A percentile compares a stretch with the other conserved stretches of the same genome.
These are phyloP conservation scores for Drosophila stalkeri DNA, from an alignment of 2,888 invertebrate genomes.

Conservation along the genomic window DNA sequence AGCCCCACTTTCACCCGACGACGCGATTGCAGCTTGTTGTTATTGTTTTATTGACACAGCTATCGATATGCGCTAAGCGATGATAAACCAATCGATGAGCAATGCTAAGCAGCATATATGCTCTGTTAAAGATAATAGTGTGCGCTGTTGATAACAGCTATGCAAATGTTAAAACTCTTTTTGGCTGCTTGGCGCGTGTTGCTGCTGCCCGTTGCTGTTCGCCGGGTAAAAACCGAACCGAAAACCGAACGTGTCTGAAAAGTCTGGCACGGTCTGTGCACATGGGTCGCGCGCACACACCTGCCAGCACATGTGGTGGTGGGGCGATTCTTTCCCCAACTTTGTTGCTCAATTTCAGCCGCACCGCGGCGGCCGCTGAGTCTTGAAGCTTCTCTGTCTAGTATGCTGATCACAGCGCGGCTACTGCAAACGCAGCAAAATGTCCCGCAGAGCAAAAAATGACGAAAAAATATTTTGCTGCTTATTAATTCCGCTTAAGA, in stretches of 20 bases:
- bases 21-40: slow-evolving; percentile 11
- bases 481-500: slow-evolving; percentile 11
- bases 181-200: slow-evolving; percentile 17
- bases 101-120: slow-evolving; percentile 5
- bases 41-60: slow-evolving; percentile 2
- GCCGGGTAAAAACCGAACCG: slow-evolving; percentile 77
- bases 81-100: slow-evolving; percentile 2
- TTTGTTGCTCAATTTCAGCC: slow-evolving; percentile 37
- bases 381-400: slow-evolving; percentile 15
- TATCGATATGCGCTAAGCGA: slow-evolving; percentile 17
- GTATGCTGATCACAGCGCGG: slow-evolving; percentile 47
- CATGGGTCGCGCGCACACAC: slow-evolving; percentile 61
- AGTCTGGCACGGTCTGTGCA: slow-evolving; percentile 73
- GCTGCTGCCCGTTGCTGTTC: slow-evolving; percentile 40
- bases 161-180: neutral
- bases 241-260: slow-evolving; percentile 78
- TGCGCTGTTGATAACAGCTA: slow-evolving; percentile 2
- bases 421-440: slow-evolving; percentile 26
- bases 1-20: slow-evolving; percentile 44
- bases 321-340: slow-evolving; percentile 71
- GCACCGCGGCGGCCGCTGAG: slow-evolving; percentile 23
- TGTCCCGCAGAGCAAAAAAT: slow-evolving; percentile 6
- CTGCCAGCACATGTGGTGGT: slow-evolving; percentile 71
- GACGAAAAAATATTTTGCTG: slow-evolving; percentile 13
- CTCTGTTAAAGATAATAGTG: neutral